Evolutionary conservation across 2,113 vertebrate genomes (phyloP).

Genomic region (Plotosus lineatus): DNA sequence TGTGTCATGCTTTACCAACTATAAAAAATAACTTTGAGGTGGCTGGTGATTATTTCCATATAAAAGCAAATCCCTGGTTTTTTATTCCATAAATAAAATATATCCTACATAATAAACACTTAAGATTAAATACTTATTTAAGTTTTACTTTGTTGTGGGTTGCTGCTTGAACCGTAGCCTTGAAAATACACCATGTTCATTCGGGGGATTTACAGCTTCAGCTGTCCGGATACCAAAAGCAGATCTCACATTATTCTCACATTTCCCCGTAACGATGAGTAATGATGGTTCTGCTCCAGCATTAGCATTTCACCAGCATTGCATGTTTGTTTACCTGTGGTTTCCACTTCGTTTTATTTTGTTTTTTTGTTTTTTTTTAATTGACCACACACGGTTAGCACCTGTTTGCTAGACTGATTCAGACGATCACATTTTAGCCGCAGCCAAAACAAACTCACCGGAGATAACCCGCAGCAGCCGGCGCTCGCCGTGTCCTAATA

Average conservation of each 20-base stretch:
- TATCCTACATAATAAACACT: background rate
- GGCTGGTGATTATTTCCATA: background rate
- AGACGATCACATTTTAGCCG: background rate
- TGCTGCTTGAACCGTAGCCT: background rate
- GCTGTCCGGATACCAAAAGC: background rate
- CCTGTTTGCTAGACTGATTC: constrained; percentile 12
- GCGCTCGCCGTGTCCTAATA: background rate
- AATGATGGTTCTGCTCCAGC: background rate
- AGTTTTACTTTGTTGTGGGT: background rate
- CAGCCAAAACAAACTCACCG: constrained; percentile 28
- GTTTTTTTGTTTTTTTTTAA: constrained; percentile 2
- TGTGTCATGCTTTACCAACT: too few relatives aligned
- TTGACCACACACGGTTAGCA: constrained; percentile 17
- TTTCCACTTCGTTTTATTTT: background rate
- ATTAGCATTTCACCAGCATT: background rate
- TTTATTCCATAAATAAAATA: background rate
- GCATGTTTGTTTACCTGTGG: constrained; percentile 29
- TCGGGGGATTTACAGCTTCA: constrained; percentile 4
- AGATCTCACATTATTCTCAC: background rate
- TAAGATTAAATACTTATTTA: background rate
- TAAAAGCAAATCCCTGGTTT: background rate
- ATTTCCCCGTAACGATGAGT: background rate
- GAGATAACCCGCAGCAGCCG: constrained; percentile 7
- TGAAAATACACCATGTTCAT: background rate
- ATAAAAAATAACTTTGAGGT: too few relatives aligned